Evolutionary conservation across 2,888 invertebrate species (phyloP).

Genomic region (Cheilosia vulpina): DNA sequence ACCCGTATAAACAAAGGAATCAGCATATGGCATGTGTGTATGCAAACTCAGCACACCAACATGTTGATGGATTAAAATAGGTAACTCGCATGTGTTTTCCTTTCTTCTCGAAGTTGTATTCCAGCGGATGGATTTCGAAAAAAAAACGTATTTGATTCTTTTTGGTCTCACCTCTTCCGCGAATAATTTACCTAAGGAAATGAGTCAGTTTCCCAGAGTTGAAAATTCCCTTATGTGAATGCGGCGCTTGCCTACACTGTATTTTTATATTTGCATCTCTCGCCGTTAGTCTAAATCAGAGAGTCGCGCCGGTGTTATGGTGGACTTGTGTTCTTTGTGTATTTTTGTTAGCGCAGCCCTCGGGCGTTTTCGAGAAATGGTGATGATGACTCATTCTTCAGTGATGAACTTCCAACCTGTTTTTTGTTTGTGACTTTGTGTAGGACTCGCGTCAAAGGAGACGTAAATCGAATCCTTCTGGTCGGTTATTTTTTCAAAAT

Average conservation of each 20-base stretch:
- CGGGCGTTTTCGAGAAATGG: conserved; percentile 31
- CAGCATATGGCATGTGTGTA: conserved; percentile 11
- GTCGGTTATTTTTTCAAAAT: no score
- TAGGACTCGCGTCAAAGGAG: no score
- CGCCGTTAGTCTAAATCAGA: conserved; percentile 25
- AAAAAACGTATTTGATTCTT: conserved; percentile 7
- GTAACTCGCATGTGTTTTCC: conserved; percentile 49
- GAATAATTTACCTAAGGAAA: conserved; percentile 60
- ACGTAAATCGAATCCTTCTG: no score
- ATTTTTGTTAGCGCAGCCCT: background rate
- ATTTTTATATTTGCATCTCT: background rate
- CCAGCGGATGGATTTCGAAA: conserved; percentile 16
- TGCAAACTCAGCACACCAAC: conserved; percentile 9
- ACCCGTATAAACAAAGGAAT: conserved; percentile 59
- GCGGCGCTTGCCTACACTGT: conserved; percentile 2
- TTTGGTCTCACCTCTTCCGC: conserved; percentile 20
- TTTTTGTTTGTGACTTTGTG: no score
- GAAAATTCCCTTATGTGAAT: background rate
- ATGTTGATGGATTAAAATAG: conserved; percentile 42
- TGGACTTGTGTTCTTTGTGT: conserved; percentile 8
- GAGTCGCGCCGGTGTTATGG: conserved; percentile 18
- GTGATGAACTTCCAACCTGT: background rate
- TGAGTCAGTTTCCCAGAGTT: conserved; percentile 51
- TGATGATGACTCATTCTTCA: conserved; percentile 45
- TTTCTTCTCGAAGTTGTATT: conserved; percentile 6